These are phyloP conservation scores for Diplazon laetatorius DNA, from an alignment of 2,888 invertebrate genomes.

Conservation along the genomic window DNA sequence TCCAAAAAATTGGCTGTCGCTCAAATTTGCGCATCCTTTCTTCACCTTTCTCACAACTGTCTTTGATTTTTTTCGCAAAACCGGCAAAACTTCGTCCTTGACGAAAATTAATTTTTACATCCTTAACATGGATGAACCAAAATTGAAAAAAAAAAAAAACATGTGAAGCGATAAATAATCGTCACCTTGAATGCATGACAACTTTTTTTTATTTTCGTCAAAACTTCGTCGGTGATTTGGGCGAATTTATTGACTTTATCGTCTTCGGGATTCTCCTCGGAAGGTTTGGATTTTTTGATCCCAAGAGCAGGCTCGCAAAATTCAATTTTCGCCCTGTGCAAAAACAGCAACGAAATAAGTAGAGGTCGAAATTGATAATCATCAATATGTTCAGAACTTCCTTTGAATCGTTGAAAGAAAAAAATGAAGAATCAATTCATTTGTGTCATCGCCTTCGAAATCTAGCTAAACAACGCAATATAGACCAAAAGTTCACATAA, in stretches of 20 bases:
- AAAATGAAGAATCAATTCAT: too few relatives aligned
- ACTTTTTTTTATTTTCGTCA: conserved; percentile 12
- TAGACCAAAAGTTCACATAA: too few relatives aligned
- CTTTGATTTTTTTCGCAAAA: conserved; percentile 36
- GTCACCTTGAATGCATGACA: conserved; percentile 54
- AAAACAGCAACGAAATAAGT: neutral
- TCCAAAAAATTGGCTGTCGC: conserved; percentile 12
- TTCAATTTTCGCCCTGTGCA: conserved; percentile 40
- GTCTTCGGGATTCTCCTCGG: conserved; percentile 3
- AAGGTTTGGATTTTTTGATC: conserved; percentile 10
- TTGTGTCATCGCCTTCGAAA: too few relatives aligned
- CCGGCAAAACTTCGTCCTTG: conserved; percentile 27
- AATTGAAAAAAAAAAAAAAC: neutral
- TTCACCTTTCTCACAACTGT: neutral
- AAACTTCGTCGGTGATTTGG: conserved; percentile 10
- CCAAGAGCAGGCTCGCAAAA: conserved; percentile 13
- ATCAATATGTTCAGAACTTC: too few relatives aligned
- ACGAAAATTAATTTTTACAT: too few relatives aligned
- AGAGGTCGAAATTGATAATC: too few relatives aligned
- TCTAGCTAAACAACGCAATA: too few relatives aligned
- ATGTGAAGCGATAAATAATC: neutral
- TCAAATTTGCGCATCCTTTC: conserved; percentile 23
- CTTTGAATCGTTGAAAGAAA: too few relatives aligned
- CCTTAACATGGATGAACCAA: neutral
- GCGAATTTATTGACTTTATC: conserved; percentile 33